phyloP scores from a whole-genome alignment of 2,797 vertebrate species.

The Tarsius wallacei region DNA sequence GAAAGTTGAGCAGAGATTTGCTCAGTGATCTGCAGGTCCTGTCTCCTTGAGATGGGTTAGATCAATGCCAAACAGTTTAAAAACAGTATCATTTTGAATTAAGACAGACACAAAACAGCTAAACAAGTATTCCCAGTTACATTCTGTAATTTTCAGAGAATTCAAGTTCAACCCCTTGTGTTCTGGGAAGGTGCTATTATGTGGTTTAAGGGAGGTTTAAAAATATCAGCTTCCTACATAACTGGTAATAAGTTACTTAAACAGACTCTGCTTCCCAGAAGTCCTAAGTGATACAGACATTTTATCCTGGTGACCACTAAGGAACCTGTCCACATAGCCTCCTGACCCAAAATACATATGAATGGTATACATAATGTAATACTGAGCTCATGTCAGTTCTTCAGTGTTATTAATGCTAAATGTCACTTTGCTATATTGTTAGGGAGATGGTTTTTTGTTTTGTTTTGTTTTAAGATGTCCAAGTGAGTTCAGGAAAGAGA shows the following conservation, averaged over 20 bases:
- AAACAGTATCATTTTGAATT: conserved; percentile 23
- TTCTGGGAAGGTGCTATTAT: conserved; percentile 80
- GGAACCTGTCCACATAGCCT: background rate
- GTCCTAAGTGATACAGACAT: conserved; percentile 60
- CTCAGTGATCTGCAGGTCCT: background rate
- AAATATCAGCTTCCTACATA: conserved; percentile 77
- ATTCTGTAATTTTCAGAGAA: conserved; percentile 62
- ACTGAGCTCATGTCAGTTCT: background rate
- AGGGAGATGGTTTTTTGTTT: background rate
- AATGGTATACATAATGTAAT: background rate
- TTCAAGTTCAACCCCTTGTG: conserved; percentile 36
- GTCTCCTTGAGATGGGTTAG: background rate
- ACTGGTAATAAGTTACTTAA: conserved; percentile 77
- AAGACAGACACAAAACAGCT: conserved; percentile 19
- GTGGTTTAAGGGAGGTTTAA: conserved; percentile 81
- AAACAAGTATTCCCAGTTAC: background rate
- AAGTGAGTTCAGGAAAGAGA: background rate
- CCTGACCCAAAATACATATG: background rate
- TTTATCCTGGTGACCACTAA: conserved; percentile 53
- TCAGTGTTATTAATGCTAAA: background rate
- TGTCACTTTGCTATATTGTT: background rate
- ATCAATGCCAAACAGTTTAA: background rate
- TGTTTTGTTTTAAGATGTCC: background rate
- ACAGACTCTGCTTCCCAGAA: conserved; percentile 73
- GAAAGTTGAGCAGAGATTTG: background rate